These are phyloP conservation scores for Meloe dianella DNA, from an alignment of 2,888 invertebrate species.

Conservation along the genomic window DNA sequence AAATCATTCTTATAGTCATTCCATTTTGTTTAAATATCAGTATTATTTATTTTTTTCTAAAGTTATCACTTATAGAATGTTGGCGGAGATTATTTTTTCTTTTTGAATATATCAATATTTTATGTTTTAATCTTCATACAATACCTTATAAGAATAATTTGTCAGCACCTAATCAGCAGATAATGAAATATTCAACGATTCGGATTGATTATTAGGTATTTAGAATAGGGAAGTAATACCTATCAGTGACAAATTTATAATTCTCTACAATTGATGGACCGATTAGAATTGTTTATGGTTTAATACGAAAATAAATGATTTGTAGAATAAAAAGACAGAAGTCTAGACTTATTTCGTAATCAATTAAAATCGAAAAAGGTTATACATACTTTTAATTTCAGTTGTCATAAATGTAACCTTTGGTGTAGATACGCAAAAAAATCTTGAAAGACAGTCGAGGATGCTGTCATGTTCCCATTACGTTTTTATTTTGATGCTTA, in stretches of 20 bases:
- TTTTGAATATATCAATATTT: slow-evolving; percentile 8
- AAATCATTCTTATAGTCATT: neutral
- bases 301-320: neutral
- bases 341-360: neutral
- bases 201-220: neutral
- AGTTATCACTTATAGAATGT: neutral
- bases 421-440: neutral
- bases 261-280: neutral
- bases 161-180: slow-evolving; percentile 19
- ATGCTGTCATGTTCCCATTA: too few relatives aligned
- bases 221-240: neutral
- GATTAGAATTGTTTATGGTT: neutral
- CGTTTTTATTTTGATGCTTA: neutral
- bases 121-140: slow-evolving; percentile 18
- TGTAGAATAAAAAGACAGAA: too few relatives aligned
- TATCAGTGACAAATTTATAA: neutral
- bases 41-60: neutral
- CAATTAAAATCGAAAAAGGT: neutral
- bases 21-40: neutral
- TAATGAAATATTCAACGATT: slow-evolving; percentile 25
- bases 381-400: neutral
- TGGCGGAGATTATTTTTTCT: neutral
- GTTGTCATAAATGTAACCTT: too few relatives aligned
- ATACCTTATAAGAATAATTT: slow-evolving; percentile 19
- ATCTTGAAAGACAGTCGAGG: neutral